Evolutionary conservation across 2,113 vertebrate species (phyloP).

Genomic region (Mesocricetus auratus): DNA sequence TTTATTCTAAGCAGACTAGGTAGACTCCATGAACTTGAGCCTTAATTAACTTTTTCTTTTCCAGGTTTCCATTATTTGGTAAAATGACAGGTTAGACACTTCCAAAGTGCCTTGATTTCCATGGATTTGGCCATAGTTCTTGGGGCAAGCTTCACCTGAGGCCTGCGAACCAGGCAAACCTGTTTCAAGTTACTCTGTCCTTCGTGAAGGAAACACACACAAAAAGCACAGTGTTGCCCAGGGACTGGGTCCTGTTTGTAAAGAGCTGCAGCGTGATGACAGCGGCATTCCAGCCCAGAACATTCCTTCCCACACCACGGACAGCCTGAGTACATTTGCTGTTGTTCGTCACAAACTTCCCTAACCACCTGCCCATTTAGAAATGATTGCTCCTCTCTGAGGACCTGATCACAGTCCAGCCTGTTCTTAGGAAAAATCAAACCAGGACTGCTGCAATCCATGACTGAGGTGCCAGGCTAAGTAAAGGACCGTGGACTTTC

Average conservation of each 20-base stretch:
- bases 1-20: neutral
- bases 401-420: constrained; percentile 52
- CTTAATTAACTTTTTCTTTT: neutral
- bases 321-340: constrained; percentile 59
- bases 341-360: constrained; percentile 65
- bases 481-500: constrained; percentile 63
- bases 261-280: neutral
- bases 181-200: constrained; percentile 34
- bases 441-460: constrained; percentile 68
- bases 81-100: constrained; percentile 20
- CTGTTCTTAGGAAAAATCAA: constrained; percentile 74
- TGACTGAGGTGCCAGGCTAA: constrained; percentile 77
- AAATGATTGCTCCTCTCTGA: constrained; percentile 69
- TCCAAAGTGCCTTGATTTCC: constrained; percentile 21
- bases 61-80: neutral
- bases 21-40: neutral
- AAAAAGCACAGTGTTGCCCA: neutral
- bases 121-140: neutral
- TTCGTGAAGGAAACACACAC: neutral
- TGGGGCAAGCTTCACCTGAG: neutral
- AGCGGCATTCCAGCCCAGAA: neutral
- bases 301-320: constrained; percentile 71
- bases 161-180: neutral
- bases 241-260: neutral
- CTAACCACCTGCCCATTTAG: constrained; percentile 71